Conservation (phyloP, 2,888 invertebrate species). For the Nemotelus pantherinus region DNA sequence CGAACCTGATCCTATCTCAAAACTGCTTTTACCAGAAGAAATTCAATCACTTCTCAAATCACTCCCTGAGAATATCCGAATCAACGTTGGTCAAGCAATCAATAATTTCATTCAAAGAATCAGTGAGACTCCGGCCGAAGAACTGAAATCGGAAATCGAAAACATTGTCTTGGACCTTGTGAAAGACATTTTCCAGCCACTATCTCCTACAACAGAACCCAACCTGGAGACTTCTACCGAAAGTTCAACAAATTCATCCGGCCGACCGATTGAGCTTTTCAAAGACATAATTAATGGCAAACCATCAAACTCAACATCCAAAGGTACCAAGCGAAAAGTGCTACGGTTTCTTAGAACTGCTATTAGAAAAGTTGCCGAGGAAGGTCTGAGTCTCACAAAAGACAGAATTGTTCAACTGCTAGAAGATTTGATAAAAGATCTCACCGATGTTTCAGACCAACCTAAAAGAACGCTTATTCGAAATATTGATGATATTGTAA, state of each 20-base stretch:
- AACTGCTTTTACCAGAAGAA: background rate
- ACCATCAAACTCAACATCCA: background rate
- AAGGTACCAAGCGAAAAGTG: background rate
- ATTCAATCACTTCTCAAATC: background rate
- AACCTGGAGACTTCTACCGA: background rate
- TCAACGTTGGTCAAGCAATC: background rate
- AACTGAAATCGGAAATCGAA: background rate
- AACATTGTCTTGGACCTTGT: background rate
- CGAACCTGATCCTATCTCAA: background rate
- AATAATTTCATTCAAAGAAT: conserved; percentile 1
- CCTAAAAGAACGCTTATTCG: too few relatives aligned
- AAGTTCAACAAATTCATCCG: background rate
- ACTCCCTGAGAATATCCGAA: background rate
- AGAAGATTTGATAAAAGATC: background rate
- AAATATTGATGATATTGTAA: too few relatives aligned
- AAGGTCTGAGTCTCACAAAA: background rate
- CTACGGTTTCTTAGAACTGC: background rate
- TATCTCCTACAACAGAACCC: background rate
- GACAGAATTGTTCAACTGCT: background rate
- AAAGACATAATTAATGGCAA: too few relatives aligned
- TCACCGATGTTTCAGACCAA: background rate
- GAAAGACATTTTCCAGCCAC: background rate
- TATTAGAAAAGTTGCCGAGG: background rate
- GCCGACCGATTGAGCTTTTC: background rate
- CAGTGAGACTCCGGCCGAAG: background rate